Base-by-base conservation (phyloP, 2,888 invertebrate genomes). In the Andrena minutula region DNA sequence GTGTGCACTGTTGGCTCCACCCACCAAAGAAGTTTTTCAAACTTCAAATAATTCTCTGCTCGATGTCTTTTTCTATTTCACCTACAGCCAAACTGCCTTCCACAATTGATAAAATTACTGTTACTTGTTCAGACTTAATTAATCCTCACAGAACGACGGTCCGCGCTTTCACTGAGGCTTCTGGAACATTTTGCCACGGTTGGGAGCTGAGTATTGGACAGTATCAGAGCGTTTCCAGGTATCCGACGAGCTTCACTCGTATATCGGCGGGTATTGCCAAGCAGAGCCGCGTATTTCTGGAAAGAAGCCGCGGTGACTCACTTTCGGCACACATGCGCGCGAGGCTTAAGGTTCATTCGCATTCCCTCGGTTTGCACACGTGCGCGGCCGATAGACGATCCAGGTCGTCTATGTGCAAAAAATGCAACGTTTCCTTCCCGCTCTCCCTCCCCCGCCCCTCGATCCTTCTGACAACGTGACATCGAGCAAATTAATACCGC, bases 231-330 rank as follows among this genome's bases (percentile, higher is more conserved):
- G 56, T 56, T 61, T 28, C 30, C 60, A 61, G 26, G 60, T 61
- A n/a, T 26, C n/a, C n/a, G 30, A n/a, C 12, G 10, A 63, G 35
- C 20, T 63, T 64, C 64, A 16, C 41, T 47, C 12, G 41, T 23
- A 58, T 41, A 16, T 58, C n/a, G 26, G 20, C 28, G 47, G 30
- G 56, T 69, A 56, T 69, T 58, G 70, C 41, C 70, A 70, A 70
- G 58, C 35, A 32, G n/a, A 60, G 20, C 47, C 74, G 58, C 58
- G 47, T 71, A 75, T 79, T 79, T 75, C 75, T 79, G 75, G 79
- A 79, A 75, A 66, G 71, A 75, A 75, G 64, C 64, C 47, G 83
- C 79, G 51, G 78, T 79, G 83, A 80, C 79, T 82, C 86, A 85
- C 79, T 86, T 85, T 84, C 80, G 83, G 76, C 87, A 51, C 26